Evolutionary conservation across 2,113 vertebrate species (phyloP).

Genomic region (Pteropus alecto): DNA sequence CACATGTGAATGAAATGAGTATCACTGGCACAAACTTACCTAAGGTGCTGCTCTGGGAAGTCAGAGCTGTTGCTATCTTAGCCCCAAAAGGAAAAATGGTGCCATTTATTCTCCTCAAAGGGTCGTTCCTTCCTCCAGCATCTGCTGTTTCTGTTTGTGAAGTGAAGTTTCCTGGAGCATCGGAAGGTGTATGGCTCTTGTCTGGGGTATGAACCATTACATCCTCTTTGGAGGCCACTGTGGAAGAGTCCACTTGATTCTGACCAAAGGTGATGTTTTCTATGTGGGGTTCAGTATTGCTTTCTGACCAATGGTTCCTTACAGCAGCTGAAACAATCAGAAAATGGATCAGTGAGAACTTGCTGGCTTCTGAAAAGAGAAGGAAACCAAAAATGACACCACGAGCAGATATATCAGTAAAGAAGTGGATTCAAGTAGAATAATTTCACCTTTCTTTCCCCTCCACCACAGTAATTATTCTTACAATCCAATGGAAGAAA

Average conservation of each 20-base stretch:
- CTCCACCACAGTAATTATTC: not conserved
- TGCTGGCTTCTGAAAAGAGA: not conserved
- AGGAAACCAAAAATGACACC: not conserved
- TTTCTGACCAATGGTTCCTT: conserved; percentile 33
- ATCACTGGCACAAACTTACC: conserved; percentile 61
- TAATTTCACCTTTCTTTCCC: not conserved
- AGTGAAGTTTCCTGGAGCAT: not conserved
- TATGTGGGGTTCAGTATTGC: not conserved
- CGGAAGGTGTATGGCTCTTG: not conserved
- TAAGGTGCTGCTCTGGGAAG: not conserved
- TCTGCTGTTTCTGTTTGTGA: not conserved
- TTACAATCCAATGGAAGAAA: not conserved
- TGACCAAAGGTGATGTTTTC: conserved; percentile 71
- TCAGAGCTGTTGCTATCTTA: not conserved
- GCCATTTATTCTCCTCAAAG: accelerated
- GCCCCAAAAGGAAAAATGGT: accelerated
- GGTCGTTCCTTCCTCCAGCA: not conserved
- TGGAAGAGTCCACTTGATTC: conserved; percentile 78
- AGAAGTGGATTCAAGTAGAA: not conserved
- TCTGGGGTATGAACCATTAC: conserved; percentile 75
- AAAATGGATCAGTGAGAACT: not conserved
- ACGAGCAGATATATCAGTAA: not conserved
- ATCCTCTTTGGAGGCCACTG: conserved; percentile 73
- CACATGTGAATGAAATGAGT: not conserved
- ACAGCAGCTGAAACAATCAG: conserved; percentile 54